Evolutionary conservation across 2,888 invertebrate species (phyloP), one percentile per base, ranked within the genome.

Genomic region (Hemaris fuciformis): DNA sequence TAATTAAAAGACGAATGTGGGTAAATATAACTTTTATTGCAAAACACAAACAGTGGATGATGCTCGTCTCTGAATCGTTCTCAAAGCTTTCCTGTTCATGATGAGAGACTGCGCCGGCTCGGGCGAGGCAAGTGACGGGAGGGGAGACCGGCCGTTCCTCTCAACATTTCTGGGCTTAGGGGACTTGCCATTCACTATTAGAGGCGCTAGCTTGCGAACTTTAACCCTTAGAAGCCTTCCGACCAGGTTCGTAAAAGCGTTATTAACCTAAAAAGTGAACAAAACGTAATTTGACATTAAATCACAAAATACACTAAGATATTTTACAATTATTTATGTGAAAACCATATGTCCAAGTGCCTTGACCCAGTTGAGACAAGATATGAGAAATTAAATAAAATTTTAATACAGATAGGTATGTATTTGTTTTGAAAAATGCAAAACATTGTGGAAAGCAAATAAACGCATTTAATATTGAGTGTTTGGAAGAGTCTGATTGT

Each of bases 211-310:
- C n/a, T 77, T 76, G 25, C 74, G 74, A 3, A 82, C 71, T 61
- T 83, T 79, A 27, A 79, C 66, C 2, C 90, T 90, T 53, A 86
- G 62, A 3, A 80, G 83, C 10, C 83, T 79, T 0, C 83, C 82
- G 8, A 96, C 95, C 56, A 97, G 84, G 73, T 94, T 95, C 66
- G 95, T 95, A 77, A 97, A 95, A 42, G 93, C 90, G 8, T 90
- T 80, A 70, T 94, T 94, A 0, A 96, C 94, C 96, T 96, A 81
- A 89, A 85, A 70, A n/a, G n/a, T n/a, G n/a, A n/a, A n/a, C n/a
- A n/a, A n/a, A n/a, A n/a, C n/a, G n/a, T n/a, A n/a, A n/a, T n/a
- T n/a, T n/a, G n/a, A n/a, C n/a, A n/a, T n/a, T n/a, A n/a, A n/a
- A n/a, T n/a, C n/a, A n/a, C n/a, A n/a, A n/a, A n/a, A n/a, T n/a